A percentile compares a stretch with the other conserved stretches of the same genome.
phyloP scores from a whole-genome alignment of 2,113 vertebrate genomes.

The Brachionichthys hirsutus region DNA sequence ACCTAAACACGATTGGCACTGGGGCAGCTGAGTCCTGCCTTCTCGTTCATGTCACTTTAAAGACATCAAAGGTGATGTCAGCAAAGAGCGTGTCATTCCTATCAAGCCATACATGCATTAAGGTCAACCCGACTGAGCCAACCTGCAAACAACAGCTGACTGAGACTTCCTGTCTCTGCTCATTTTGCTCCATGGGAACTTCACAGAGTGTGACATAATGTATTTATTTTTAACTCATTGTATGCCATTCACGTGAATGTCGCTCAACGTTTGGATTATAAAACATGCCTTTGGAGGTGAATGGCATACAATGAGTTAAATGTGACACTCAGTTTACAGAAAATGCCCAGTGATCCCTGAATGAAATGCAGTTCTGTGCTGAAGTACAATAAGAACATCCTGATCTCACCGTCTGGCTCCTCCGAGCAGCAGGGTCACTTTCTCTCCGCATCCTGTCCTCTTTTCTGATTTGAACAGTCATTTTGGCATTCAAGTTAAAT shows the following conservation, averaged over 20 bases:
- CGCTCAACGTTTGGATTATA: no score
- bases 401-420: slow-evolving; percentile 70
- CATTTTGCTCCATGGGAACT: neutral
- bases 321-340: neutral
- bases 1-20: slow-evolving; percentile 22
- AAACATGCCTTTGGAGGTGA: no score
- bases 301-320: slow-evolving; percentile 1
- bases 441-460: slow-evolving; percentile 22
- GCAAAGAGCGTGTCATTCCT: slow-evolving; percentile 58
- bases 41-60: slow-evolving; percentile 46
- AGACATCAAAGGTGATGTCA: slow-evolving; percentile 55
- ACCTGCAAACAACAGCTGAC: slow-evolving; percentile 42
- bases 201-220: slow-evolving; percentile 1
- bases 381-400: slow-evolving; percentile 42
- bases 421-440: slow-evolving; percentile 61
- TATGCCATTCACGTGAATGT: no score
- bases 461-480: slow-evolving; percentile 20
- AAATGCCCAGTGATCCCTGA: neutral
- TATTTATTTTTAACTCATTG: no score
- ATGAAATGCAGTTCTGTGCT: neutral
- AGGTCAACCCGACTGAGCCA: slow-evolving; percentile 46
- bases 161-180: slow-evolving; percentile 21
- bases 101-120: slow-evolving; percentile 51
- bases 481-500: neutral
- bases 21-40: slow-evolving; percentile 45